phyloP scores from a whole-genome alignment of 2,797 vertebrate genomes.

The Typhlichthys subterraneus region DNA sequence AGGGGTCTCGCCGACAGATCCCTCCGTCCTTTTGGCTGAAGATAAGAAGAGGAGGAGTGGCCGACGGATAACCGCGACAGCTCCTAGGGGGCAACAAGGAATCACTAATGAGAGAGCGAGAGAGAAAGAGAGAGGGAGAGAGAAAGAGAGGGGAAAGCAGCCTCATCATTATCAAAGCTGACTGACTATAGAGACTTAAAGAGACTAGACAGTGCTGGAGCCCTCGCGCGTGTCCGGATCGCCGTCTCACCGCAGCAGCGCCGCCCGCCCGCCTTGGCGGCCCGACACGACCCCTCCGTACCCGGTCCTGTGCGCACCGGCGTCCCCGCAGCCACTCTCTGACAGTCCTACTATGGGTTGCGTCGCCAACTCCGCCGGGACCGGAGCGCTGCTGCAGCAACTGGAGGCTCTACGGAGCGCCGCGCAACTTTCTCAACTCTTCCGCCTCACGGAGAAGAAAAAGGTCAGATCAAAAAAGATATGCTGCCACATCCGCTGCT shows the following conservation, averaged over 20 bases:
- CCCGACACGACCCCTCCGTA: conserved; percentile 18
- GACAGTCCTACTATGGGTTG: conserved; percentile 80
- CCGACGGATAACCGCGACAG: conserved; percentile 75
- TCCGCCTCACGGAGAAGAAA: conserved; percentile 76
- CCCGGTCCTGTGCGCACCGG: conserved; percentile 46
- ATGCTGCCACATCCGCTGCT: conserved; percentile 7
- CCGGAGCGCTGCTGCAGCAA: conserved; percentile 80
- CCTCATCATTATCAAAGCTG: conserved; percentile 75
- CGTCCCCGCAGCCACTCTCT: conserved; percentile 48
- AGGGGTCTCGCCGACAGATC: conserved; percentile 75
- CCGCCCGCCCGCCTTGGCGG: conserved; percentile 29
- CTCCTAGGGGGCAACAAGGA: conserved; percentile 76
- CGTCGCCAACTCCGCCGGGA: conserved; percentile 82
- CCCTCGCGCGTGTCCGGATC: conserved; percentile 29
- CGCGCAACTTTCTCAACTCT: conserved; percentile 80
- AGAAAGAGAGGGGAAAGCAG: conserved; percentile 26
- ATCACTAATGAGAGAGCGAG: conserved; percentile 80
- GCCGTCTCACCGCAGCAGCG: conserved; percentile 32
- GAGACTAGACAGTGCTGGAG: conserved; percentile 43
- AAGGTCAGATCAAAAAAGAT: conserved; percentile 74
- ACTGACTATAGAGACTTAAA: conserved; percentile 68
- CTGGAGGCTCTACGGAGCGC: conserved; percentile 81
- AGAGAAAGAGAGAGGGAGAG: conserved; percentile 30
- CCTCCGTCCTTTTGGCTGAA: conserved; percentile 78
- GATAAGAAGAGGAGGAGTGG: conserved; percentile 87